Evolutionary conservation across 2,888 invertebrate genomes (phyloP), one percentile per base, ranked within the genome.

Genomic region (Lepidochrysops patricia): DNA sequence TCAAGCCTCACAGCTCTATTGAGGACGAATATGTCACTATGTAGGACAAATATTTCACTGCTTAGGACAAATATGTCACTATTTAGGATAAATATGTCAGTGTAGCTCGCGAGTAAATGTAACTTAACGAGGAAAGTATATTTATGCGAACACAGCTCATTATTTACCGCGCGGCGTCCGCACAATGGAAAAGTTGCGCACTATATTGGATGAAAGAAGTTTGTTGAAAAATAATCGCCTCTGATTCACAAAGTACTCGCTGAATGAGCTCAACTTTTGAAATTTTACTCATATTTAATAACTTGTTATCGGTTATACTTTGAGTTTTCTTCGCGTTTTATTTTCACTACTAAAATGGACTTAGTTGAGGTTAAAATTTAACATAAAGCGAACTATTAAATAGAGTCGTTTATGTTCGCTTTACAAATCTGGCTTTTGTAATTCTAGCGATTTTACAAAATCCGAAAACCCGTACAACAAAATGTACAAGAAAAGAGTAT

Each of bases 191-290:
- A 54, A 54, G 54, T 32, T 54, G 12, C 29, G 15, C 29, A 54
- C 54, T 54, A 54, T 19, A 54, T 54, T 29, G 54, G 32, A 54
- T 54, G 29, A 54, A 54, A 54, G 19, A 54, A 54, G 19, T 54
- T 54, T 32, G 54, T 54, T 54, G 32, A 54, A 54, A 54, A 54
- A 54, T 54, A 32, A 32, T 54, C 32, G 54, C 29, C 9, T 15
- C n/a, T 13, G 29, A 54, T 54, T 54, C 54, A 54, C 54, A 54
- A 54, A 54, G 54, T 29, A 54, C 54, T 54, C 29, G 19, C 27
- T 12, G 29, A 54, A 54, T 54, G 54, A 54, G 54, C 54, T 13
- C 19, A 29, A 54, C 29, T 54, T 49, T 54, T 13, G 19, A 54
- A 27, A 19, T 29, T 54, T 29, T 26, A 29, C 29, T 26, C 19